Conservation (phyloP, 2,797 vertebrate species). For the Sternotherus odoratus region DNA sequence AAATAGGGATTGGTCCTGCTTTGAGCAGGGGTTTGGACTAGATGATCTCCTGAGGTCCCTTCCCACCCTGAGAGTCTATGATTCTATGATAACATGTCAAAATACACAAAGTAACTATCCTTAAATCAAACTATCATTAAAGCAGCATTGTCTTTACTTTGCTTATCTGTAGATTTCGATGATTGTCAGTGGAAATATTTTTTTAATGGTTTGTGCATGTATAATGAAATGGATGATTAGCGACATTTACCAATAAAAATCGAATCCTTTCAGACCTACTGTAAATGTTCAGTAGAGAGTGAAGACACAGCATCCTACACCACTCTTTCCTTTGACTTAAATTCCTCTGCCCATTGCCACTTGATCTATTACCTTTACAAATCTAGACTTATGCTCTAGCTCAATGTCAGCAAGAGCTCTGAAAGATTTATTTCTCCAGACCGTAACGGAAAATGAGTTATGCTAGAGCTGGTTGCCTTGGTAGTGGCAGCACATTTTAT, state of each 20-base stretch:
- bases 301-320: background rate
- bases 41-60: too few relatives aligned
- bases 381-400: constrained; percentile 67
- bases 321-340: constrained; percentile 25
- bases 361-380: constrained; percentile 70
- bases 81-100: too few relatives aligned
- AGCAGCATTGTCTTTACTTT: background rate
- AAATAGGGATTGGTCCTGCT: too few relatives aligned
- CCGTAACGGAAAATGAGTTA: constrained; percentile 75
- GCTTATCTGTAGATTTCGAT: background rate
- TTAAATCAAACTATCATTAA: background rate
- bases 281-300: background rate
- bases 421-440: constrained; percentile 74
- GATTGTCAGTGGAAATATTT: background rate
- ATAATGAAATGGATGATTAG: background rate
- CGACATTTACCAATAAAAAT: background rate
- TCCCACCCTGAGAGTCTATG: too few relatives aligned
- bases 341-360: constrained; percentile 29
- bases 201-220: background rate
- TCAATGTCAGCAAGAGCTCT: constrained; percentile 64
- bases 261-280: background rate
- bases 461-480: constrained; percentile 66
- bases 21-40: too few relatives aligned
- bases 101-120: background rate
- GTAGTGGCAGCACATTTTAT: constrained; percentile 75